These are phyloP conservation scores for Anthonomus grandis DNA, from an alignment of 1,140 invertebrate genomes.

Conservation along the genomic window DNA sequence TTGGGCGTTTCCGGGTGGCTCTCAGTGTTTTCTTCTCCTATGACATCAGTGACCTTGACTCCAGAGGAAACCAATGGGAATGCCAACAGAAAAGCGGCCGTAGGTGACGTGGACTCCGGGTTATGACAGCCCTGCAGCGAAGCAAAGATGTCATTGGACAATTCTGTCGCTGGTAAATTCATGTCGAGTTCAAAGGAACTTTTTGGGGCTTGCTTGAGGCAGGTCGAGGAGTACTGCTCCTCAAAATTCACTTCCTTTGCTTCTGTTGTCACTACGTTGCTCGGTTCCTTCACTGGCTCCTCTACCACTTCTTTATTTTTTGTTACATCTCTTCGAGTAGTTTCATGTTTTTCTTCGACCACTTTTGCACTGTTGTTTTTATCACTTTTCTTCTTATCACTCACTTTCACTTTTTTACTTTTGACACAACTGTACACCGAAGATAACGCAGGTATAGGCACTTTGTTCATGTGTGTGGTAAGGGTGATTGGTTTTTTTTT, in stretches of 20 bases:
- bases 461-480: slow-evolving; percentile 68
- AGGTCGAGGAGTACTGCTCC: no score
- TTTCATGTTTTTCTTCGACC: not conserved
- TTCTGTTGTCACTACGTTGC: no score
- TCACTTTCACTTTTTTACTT: not conserved
- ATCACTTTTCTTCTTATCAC: slow-evolving; percentile 13
- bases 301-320: not conserved
- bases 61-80: slow-evolving; percentile 68
- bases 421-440: slow-evolving; percentile 42
- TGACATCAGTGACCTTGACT: slow-evolving; percentile 55
- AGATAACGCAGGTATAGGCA: slow-evolving; percentile 64
- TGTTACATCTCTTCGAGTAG: not conserved
- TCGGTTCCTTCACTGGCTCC: no score
- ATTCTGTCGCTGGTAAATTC: slow-evolving; percentile 57
- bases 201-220: no score
- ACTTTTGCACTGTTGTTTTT: not conserved
- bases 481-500: slow-evolving; percentile 48
- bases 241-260: no score
- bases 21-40: slow-evolving; percentile 57
- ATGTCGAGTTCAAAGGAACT: no score
- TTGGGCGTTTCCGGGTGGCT: slow-evolving; percentile 55
- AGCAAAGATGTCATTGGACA: slow-evolving; percentile 71
- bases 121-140: slow-evolving; percentile 62
- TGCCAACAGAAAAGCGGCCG: slow-evolving; percentile 70
- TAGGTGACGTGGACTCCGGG: slow-evolving; percentile 69